Percentiles rank a stretch among this genome's conserved stretches.
Evolutionary conservation across 1,140 invertebrate species (phyloP).

Genomic region (Oreohelix idahoensis): DNA sequence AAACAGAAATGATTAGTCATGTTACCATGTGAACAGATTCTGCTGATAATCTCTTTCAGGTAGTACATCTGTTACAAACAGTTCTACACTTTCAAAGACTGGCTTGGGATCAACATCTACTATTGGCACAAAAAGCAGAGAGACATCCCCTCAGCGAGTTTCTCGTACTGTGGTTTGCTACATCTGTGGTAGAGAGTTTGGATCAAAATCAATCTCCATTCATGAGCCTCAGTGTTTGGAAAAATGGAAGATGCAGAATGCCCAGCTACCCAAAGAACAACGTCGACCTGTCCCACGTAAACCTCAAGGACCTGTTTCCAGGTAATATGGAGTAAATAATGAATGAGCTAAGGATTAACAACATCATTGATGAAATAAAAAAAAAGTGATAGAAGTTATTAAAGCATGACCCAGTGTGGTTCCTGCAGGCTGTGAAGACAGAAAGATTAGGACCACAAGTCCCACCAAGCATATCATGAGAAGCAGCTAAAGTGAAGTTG

Average conservation of each 20-base stretch:
- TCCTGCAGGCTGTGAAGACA: too few relatives aligned
- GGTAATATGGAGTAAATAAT: constrained; percentile 17
- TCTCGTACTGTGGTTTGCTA: constrained; percentile 69
- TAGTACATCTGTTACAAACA: neutral
- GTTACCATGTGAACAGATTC: too few relatives aligned
- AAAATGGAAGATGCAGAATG: constrained; percentile 82
- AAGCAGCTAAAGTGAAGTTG: too few relatives aligned
- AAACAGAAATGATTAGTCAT: too few relatives aligned
- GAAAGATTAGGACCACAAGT: too few relatives aligned
- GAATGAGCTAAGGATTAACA: neutral
- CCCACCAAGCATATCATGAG: too few relatives aligned
- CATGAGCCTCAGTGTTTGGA: constrained; percentile 85
- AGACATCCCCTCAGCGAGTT: constrained; percentile 35
- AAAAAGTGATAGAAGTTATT: too few relatives aligned
- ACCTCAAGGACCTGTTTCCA: constrained; percentile 70
- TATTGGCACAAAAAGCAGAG: neutral
- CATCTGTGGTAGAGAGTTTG: constrained; percentile 72
- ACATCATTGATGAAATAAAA: neutral
- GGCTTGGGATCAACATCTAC: constrained; percentile 25
- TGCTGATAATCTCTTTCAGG: neutral
- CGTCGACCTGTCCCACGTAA: constrained; percentile 78
- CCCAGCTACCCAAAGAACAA: constrained; percentile 77
- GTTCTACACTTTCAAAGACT: constrained; percentile 37
- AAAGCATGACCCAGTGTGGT: too few relatives aligned
- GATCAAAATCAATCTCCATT: constrained; percentile 78